A percentile compares a stretch with the other conserved stretches of the same genome.
Evolutionary conservation across 2,113 vertebrate genomes (phyloP).

Genomic region (Ptilorrhoa leucosticta): DNA sequence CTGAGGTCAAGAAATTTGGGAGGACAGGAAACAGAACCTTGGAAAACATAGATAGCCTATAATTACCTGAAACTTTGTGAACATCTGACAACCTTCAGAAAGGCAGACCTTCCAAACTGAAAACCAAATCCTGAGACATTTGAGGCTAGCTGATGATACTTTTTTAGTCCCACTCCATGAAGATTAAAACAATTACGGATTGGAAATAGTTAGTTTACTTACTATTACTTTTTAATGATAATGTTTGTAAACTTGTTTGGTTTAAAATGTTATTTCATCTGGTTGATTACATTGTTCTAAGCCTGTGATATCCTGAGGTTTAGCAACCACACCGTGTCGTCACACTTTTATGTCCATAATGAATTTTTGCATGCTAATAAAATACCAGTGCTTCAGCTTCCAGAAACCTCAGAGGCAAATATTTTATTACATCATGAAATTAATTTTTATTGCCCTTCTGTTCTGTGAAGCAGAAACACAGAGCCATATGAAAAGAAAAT

Average conservation of each 20-base stretch:
- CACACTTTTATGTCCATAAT: constrained; percentile 42
- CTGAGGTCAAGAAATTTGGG: not conserved
- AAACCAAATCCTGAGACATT: not conserved
- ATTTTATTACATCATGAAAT: constrained; percentile 45
- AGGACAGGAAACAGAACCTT: not conserved
- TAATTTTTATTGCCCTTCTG: constrained; percentile 55
- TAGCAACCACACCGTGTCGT: not conserved
- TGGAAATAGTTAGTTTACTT: not conserved
- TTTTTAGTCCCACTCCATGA: not conserved
- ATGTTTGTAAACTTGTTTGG: not conserved
- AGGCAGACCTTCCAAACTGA: not conserved
- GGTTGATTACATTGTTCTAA: not conserved
- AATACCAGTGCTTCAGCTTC: constrained; percentile 26
- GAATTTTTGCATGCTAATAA: constrained; percentile 28
- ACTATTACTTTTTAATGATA: not conserved
- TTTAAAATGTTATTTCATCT: constrained; percentile 26
- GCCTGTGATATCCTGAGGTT: not conserved
- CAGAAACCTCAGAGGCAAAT: constrained; percentile 17
- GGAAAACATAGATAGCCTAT: not conserved
- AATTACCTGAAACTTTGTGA: not conserved
- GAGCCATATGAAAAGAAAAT: constrained; percentile 22
- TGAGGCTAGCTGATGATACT: not conserved
- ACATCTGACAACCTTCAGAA: not conserved
- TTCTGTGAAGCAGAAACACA: constrained; percentile 42
- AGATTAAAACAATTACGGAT: not conserved